Conservation (phyloP, 2,113 vertebrate genomes). For the Pungitius pungitius region DNA sequence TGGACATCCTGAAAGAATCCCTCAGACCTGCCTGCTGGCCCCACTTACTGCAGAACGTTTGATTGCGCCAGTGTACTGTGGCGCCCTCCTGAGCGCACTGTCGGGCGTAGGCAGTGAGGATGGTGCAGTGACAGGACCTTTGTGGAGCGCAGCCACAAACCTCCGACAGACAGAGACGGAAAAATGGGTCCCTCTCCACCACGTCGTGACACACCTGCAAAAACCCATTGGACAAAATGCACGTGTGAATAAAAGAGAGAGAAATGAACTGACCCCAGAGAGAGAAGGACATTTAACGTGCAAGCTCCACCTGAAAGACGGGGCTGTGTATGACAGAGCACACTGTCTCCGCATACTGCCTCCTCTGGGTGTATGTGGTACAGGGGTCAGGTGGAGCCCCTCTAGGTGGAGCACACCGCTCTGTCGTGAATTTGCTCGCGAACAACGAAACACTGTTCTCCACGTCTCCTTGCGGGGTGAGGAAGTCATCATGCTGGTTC, state of each 20-base stretch:
- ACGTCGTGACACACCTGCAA: conserved; percentile 84
- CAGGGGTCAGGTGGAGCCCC: conserved; percentile 72
- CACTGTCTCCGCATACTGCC: conserved; percentile 75
- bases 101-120: conserved; percentile 83
- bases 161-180: conserved; percentile 82
- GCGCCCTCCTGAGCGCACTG: conserved; percentile 85
- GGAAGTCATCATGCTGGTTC: conserved; percentile 91
- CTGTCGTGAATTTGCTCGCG: conserved; percentile 79
- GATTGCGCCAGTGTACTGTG: conserved; percentile 83
- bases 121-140: conserved; percentile 80
- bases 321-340: conserved; percentile 81
- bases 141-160: conserved; percentile 79
- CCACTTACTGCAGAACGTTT: conserved; percentile 84
- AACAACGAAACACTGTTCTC: conserved; percentile 83
- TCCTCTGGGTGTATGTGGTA: conserved; percentile 76
- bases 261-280: background rate
- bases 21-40: background rate
- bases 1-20: background rate
- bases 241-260: background rate
- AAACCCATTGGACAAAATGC: background rate
- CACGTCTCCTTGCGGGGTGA: conserved; percentile 87
- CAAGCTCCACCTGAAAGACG: conserved; percentile 85
- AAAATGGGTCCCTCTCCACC: conserved; percentile 83
- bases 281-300: background rate
- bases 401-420: conserved; percentile 66